Evolutionary conservation across 2,797 vertebrate genomes (phyloP).

Genomic region (Antennarius maculatus): DNA sequence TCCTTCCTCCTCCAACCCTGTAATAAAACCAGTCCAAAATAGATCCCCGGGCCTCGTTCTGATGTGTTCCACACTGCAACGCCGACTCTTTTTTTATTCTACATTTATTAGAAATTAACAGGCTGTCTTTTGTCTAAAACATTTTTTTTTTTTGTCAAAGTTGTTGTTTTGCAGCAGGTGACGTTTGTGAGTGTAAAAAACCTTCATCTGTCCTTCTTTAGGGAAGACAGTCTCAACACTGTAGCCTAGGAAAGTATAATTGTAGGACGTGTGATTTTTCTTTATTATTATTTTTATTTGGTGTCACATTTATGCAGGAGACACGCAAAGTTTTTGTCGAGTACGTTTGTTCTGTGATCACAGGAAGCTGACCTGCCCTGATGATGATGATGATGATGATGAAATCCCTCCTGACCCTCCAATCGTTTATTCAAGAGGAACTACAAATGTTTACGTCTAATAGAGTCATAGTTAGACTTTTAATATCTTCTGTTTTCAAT

Average conservation of each 20-base stretch:
- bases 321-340: constrained; percentile 6
- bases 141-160: constrained; percentile 25
- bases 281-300: constrained; percentile 6
- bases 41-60: constrained; percentile 69
- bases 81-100: constrained; percentile 9
- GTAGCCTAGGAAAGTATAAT: constrained; percentile 31
- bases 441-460: constrained; percentile 55
- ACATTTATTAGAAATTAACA: constrained; percentile 7
- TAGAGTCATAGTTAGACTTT: constrained; percentile 73
- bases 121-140: constrained; percentile 14
- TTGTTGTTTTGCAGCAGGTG: constrained; percentile 42
- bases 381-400: constrained; percentile 28
- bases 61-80: constrained; percentile 58
- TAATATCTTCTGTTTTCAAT: constrained; percentile 74
- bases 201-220: constrained; percentile 8
- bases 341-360: constrained; percentile 28
- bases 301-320: constrained; percentile 8
- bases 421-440: constrained; percentile 59
- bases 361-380: constrained; percentile 36
- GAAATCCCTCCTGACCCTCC: constrained; percentile 34
- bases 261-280: constrained; percentile 2
- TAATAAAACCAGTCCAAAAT: constrained; percentile 75
- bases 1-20: constrained; percentile 73
- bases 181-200: constrained; percentile 27
- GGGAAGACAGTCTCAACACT: constrained; percentile 56